Evolutionary conservation across 37 sponge, comb jelly and placozoan species (phyloP).

Genomic region (Halichondria panicea): DNA sequence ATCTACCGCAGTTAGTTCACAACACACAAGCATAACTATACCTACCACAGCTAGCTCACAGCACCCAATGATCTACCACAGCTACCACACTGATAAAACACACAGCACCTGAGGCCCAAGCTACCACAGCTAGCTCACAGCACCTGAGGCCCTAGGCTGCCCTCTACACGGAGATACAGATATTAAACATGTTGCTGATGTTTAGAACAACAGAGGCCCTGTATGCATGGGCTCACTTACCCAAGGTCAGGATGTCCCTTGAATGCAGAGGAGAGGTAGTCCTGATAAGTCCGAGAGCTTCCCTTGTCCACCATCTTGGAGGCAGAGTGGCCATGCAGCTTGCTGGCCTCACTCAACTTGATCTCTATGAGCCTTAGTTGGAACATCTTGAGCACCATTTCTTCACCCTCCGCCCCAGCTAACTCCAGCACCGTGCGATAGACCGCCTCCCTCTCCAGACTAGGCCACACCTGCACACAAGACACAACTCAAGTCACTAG

Average conservation of each 20-base stretch:
- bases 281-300: conserved; percentile 33
- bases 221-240: conserved; percentile 34
- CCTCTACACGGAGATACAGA: too few relatives aligned
- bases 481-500: conserved; percentile 20
- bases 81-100: too few relatives aligned
- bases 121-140: too few relatives aligned
- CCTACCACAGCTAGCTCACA: too few relatives aligned
- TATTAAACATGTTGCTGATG: too few relatives aligned
- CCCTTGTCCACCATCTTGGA: conserved; percentile 32
- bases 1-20: too few relatives aligned
- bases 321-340: conserved; percentile 12
- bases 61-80: too few relatives aligned
- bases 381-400: conserved; percentile 68
- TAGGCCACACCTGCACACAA: too few relatives aligned
- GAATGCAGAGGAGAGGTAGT: conserved; percentile 54
- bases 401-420: conserved; percentile 25
- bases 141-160: too few relatives aligned
- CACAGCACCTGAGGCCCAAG: too few relatives aligned
- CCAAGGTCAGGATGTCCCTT: conserved; percentile 61
- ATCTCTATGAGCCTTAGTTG: conserved; percentile 71
- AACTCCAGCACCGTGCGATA: conserved; percentile 35
- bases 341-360: conserved; percentile 53
- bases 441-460: conserved; percentile 33
- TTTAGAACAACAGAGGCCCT: neutral
- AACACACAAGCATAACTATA: too few relatives aligned